Base-by-base conservation (phyloP, 2,113 vertebrate genomes). In the Bothrops jararaca region DNA sequence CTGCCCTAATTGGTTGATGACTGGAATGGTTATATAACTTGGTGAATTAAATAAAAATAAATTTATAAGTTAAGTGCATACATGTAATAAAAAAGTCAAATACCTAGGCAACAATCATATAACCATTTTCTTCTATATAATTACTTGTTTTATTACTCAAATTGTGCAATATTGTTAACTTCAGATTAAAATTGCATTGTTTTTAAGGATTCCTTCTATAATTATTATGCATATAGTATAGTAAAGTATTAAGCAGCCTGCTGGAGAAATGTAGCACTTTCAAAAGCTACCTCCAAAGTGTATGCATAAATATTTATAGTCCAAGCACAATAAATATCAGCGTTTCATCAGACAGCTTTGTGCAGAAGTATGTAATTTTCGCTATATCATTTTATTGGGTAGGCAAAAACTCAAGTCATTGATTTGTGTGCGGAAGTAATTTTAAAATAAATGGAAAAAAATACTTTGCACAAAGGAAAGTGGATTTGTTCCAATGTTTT, bases 231-330 rank as follows among this genome's bases (percentile, higher is more conserved):
- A 86, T 58, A 58, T n/a, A 9, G 56, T 26, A 29, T 8, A 64
- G 26, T 64, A 69, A 69, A 69, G 64, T n/a, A 69, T 53, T 80
- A 74, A 80, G 85, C 24, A 86, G 29, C 86, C 39, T 29, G 6
- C 48, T 86, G n/a, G 86, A 69, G 58, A 90, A 86, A 39, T 86
- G 54, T 45, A 56, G 39, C 20, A n/a, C 42, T 20, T 50, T 45
- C 26, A 86, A 91, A 91, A 86, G 45, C 80, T 91, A 26, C 26
- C 54, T 34, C 54, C 42, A 58, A 86, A 58, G n/a, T 60, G n/a
- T 91, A 26, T 91, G 54, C 26, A 39, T 85, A 56, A 85, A 91
- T 53, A 58, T 57, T 91, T 45, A 91, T 86, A 86, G 45, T 58
- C 4, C 3, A 50, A 86, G 39, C 53, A 58, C 39, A 45, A 15